Base-by-base conservation (phyloP, 2,113 vertebrate species). In the Apodemus sylvaticus region DNA sequence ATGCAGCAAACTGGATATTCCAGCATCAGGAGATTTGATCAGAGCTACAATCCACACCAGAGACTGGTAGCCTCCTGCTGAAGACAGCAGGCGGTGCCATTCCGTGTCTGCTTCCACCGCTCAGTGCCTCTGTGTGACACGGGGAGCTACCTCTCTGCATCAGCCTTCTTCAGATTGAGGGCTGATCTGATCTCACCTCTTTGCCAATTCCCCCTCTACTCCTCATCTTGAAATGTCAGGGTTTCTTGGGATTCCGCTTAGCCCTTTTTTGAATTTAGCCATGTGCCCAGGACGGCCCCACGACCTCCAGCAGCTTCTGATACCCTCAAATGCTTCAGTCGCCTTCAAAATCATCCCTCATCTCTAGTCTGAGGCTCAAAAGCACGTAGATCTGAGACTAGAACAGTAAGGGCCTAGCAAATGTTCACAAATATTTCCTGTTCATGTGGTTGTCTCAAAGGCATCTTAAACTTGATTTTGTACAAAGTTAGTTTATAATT, bases 351-450 rank as follows among this genome's bases (percentile, higher is more conserved):
- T 48, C 39, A 64, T n/a, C 31, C 14, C 48, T 68, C 24, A 42
- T 91, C 19, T 89, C 77, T 90, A 62, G 91, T 82, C 7, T 76
- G 76, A 91, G 34, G 66, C 88, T 94, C 77, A 42, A 82, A 92
- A 77, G 14, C 79, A 19, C 60, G 90, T 78, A 55, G 31, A 62
- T 68, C 3, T 64, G 42, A 31, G 58, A 14, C 42, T 42, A 51
- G 51, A 34, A 55, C 0, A 82, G 17, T 53, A 45, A 91, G 34
- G 42, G 58, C 34, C 42, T 79, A 64, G 45, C 58, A 82, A 83
- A 91, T 73, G 55, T 31, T 85, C 36, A 58, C 58, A 81, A 64
- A 24, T 77, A 58, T 64, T 64, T 87, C 62, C 58, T 90, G 39
- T 82, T 90, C 48, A 12, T 29, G 39, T 94, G 70, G 36, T 48